A percentile compares a stretch with the other conserved stretches of the same genome.
Evolutionary conservation across 2,113 vertebrate genomes (phyloP).

Genomic region (Rhynchopsitta pachyrhyncha): DNA sequence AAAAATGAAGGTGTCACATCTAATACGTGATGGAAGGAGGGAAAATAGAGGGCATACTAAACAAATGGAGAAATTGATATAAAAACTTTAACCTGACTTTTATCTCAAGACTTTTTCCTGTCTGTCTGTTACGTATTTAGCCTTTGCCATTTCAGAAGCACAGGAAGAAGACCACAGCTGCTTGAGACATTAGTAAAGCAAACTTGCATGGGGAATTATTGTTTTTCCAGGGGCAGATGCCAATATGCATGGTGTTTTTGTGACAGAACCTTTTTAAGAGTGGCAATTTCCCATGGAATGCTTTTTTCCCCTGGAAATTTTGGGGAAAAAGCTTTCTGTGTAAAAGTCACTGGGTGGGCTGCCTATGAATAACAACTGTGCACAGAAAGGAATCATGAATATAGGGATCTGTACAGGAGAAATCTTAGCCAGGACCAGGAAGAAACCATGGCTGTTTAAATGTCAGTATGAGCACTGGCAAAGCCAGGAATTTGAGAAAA

Average conservation of each 20-base stretch:
- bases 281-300: neutral
- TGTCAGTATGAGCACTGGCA: neutral
- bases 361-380: neutral
- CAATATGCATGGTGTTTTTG: neutral
- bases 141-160: neutral
- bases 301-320: neutral
- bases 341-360: neutral
- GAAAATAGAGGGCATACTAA: neutral
- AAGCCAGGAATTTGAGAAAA: neutral
- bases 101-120: neutral
- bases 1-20: neutral
- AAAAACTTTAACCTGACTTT: neutral
- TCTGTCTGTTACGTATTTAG: neutral
- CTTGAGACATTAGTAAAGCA: neutral
- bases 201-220: neutral
- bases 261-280: neutral
- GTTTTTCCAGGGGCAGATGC: neutral
- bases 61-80: neutral
- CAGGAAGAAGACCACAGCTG: neutral
- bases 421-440: neutral
- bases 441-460: neutral
- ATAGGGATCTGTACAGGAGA: neutral
- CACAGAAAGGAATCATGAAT: neutral
- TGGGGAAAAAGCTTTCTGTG: neutral
- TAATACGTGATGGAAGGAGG: neutral